Conservation (phyloP, 2,888 invertebrate genomes). For the Eristalis pertinax region DNA sequence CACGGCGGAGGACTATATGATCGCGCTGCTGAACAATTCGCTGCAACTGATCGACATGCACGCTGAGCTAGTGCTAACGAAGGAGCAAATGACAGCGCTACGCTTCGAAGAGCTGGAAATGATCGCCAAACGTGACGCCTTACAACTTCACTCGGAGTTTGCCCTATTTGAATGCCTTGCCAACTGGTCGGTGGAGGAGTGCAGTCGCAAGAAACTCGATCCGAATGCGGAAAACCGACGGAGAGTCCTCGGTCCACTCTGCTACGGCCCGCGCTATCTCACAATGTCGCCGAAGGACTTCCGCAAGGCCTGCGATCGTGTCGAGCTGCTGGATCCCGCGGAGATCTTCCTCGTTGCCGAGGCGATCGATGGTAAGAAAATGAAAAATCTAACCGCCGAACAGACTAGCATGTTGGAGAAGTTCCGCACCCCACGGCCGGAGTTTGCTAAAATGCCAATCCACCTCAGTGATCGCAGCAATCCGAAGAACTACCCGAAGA, state of each 20-base stretch:
- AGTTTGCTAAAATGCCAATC: constrained; percentile 81
- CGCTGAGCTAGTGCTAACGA: constrained; percentile 79
- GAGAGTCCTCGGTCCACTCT: constrained; percentile 80
- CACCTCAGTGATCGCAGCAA: constrained; percentile 81
- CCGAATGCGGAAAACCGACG: constrained; percentile 79
- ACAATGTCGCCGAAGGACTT: constrained; percentile 78
- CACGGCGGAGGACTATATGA: constrained; percentile 80
- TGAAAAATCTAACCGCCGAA: constrained; percentile 79
- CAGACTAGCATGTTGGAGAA: constrained; percentile 79
- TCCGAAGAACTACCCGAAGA: constrained; percentile 81
- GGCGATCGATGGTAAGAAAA: constrained; percentile 79
- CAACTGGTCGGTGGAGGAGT: constrained; percentile 80
- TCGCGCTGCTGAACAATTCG: constrained; percentile 80
- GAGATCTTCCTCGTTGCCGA: constrained; percentile 79
- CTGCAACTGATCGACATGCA: constrained; percentile 81
- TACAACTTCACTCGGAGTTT: constrained; percentile 80
- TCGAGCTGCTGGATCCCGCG: constrained; percentile 78
- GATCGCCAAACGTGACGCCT: constrained; percentile 79
- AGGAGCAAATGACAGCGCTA: constrained; percentile 78
- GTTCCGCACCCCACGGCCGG: constrained; percentile 79
- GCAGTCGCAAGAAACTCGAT: constrained; percentile 79
- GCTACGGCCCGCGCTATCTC: constrained; percentile 79
- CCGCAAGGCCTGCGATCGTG: constrained; percentile 79
- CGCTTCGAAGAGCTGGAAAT: constrained; percentile 81
- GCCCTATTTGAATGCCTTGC: constrained; percentile 80